phyloP scores from a whole-genome alignment of 2,113 vertebrate genomes.

The Leptosomus discolor region DNA sequence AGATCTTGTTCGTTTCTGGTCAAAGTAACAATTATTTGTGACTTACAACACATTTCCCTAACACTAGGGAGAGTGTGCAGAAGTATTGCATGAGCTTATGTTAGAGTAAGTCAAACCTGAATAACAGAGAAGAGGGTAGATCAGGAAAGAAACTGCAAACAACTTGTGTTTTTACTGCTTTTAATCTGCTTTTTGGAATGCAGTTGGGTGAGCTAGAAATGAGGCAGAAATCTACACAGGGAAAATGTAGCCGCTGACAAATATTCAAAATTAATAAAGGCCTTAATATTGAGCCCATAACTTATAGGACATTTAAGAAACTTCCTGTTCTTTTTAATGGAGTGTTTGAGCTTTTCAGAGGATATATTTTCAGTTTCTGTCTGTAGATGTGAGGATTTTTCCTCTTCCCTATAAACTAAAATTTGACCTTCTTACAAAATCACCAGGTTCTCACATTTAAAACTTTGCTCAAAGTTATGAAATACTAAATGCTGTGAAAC shows the following conservation, averaged over 20 bases:
- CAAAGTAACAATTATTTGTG: not conserved
- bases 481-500: not conserved
- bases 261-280: not conserved
- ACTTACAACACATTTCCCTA: not conserved
- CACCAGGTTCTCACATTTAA: not conserved
- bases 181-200: not conserved
- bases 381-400: not conserved
- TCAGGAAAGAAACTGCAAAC: not conserved
- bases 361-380: not conserved
- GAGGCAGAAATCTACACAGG: not conserved
- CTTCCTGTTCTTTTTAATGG: not conserved
- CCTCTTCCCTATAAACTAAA: not conserved
- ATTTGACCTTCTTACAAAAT: not conserved
- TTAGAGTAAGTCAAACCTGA: not conserved
- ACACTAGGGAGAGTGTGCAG: not conserved
- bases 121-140: not conserved
- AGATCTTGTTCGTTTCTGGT: not conserved
- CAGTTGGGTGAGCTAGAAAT: not conserved
- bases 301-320: not conserved
- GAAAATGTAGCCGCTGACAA: not conserved
- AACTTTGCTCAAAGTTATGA: not conserved
- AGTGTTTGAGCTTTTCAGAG: not conserved
- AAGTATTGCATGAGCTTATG: fast-evolving
- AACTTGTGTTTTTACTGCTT: not conserved
- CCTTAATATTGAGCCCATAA: not conserved